These are phyloP conservation scores for Laterallus jamaicensis DNA, from an alignment of 2,113 vertebrate species.

Conservation along the genomic window DNA sequence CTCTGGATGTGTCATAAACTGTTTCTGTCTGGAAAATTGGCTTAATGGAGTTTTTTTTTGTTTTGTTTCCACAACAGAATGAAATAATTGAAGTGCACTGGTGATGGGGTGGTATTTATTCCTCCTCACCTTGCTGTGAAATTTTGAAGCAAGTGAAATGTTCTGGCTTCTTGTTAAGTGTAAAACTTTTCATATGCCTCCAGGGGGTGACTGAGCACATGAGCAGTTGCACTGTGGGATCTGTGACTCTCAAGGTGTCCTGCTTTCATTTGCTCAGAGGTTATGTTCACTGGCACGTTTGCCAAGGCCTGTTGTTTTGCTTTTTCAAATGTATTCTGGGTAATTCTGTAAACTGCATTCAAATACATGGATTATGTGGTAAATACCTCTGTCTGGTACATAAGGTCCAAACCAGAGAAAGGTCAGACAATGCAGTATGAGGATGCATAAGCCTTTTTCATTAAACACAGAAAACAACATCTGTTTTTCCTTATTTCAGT, in stretches of 20 bases:
- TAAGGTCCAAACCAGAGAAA: not conserved
- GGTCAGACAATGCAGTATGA: not conserved
- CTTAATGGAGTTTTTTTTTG: not conserved
- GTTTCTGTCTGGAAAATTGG: not conserved
- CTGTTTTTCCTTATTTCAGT: conserved; percentile 50
- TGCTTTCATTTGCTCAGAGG: not conserved
- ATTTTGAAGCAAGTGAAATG: not conserved
- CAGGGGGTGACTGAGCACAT: not conserved
- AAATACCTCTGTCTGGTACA: not conserved
- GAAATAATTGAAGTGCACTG: not conserved
- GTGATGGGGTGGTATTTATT: not conserved
- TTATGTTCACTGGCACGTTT: not conserved
- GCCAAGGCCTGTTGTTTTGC: conserved; percentile 1
- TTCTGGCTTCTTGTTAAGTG: not conserved
- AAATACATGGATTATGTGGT: not conserved
- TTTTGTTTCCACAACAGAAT: not conserved
- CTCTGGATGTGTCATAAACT: not conserved
- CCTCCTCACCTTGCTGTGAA: not conserved
- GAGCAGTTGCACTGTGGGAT: not conserved
- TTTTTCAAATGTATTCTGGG: not conserved
- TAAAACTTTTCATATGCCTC: not conserved
- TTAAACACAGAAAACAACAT: conserved; percentile 49
- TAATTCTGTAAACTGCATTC: conserved; percentile 3
- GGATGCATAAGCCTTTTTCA: conserved; percentile 49
- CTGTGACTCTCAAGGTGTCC: not conserved